A percentile compares a stretch with the other conserved stretches of the same genome.
Evolutionary conservation across 2,113 vertebrate genomes (phyloP).

Genomic region (Corythoichthys haematopterus): DNA sequence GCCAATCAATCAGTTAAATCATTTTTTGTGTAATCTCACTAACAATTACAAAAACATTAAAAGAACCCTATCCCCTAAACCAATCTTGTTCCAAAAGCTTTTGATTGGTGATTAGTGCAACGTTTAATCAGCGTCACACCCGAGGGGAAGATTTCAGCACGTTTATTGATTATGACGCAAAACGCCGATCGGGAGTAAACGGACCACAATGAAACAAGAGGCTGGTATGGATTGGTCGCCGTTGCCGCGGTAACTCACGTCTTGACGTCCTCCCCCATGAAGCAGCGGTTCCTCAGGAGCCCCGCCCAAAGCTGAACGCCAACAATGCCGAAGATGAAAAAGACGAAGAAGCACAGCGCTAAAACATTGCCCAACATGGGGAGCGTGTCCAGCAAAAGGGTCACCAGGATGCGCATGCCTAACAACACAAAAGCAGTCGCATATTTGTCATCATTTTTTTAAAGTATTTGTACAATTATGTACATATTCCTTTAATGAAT

Average conservation of each 20-base stretch:
- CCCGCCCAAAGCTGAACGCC: slow-evolving; percentile 96
- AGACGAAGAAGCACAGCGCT: slow-evolving; percentile 93
- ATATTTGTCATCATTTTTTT: background rate
- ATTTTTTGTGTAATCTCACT: background rate
- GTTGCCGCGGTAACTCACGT: slow-evolving; percentile 72
- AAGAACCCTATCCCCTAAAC: background rate
- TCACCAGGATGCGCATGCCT: slow-evolving; percentile 96
- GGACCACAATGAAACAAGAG: background rate
- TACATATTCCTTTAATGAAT: too few species aligned
- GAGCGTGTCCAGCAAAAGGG: slow-evolving; percentile 90
- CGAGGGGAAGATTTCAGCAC: background rate
- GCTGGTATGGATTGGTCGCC: slow-evolving; percentile 14
- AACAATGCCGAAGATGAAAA: slow-evolving; percentile 95
- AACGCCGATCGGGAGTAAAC: background rate
- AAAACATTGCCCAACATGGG: slow-evolving; percentile 96
- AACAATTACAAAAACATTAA: background rate
- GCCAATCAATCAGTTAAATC: background rate
- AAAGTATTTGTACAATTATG: too few species aligned
- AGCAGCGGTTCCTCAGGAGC: slow-evolving; percentile 90
- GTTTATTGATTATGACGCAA: background rate
- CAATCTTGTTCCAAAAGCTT: background rate
- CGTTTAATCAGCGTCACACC: background rate
- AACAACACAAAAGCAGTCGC: slow-evolving; percentile 30
- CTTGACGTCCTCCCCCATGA: slow-evolving; percentile 83
- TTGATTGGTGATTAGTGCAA: background rate